These are phyloP conservation scores for Crepidodera aurea DNA, from an alignment of 2,888 invertebrate species.

Conservation along the genomic window DNA sequence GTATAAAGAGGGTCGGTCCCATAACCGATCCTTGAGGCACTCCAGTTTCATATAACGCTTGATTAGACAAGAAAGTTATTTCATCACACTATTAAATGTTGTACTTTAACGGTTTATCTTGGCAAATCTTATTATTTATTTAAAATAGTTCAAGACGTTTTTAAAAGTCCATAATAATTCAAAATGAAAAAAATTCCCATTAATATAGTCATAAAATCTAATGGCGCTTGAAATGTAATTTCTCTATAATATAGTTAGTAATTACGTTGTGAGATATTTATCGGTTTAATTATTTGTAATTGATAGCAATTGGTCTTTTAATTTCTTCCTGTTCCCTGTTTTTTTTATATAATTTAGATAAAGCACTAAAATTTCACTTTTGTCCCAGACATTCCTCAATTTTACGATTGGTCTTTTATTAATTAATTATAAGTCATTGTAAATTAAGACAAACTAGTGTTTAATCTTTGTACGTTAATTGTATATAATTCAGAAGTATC, in stretches of 20 bases:
- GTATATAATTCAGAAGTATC: too few species aligned
- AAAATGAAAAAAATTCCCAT: too few species aligned
- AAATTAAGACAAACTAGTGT: background rate
- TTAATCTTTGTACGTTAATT: too few species aligned
- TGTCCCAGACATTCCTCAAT: background rate
- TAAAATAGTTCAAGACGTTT: too few species aligned
- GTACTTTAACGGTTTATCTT: too few species aligned
- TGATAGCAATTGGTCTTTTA: slow-evolving; percentile 4
- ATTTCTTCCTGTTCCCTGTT: background rate
- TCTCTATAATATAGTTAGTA: slow-evolving; percentile 6
- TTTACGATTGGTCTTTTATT: background rate
- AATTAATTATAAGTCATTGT: background rate
- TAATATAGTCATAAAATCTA: background rate
- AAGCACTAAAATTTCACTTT: background rate
- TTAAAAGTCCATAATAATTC: too few species aligned
- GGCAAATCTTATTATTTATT: too few species aligned
- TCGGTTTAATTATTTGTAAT: slow-evolving; percentile 14
- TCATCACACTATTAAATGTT: too few species aligned
- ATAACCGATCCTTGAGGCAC: too few species aligned
- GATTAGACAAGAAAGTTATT: too few species aligned
- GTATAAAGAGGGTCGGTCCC: too few species aligned
- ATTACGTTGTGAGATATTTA: slow-evolving; percentile 8
- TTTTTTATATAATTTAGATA: background rate
- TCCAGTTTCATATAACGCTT: too few species aligned
- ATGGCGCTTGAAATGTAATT: slow-evolving; percentile 18